Conservation (phyloP, 2,888 invertebrate genomes). For the Caenorhabditis angaria region DNA sequence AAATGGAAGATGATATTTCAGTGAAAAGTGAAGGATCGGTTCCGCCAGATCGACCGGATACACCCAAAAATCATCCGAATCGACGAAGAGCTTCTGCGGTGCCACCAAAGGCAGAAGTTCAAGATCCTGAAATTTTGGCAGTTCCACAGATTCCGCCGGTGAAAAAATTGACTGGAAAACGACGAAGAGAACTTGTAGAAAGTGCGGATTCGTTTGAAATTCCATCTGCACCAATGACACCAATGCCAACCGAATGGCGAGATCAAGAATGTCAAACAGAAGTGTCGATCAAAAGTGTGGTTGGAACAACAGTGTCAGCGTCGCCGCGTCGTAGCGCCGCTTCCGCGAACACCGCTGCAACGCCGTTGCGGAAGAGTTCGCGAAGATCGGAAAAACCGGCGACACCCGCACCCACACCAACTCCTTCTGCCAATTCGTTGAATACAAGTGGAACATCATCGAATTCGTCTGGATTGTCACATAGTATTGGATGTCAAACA, state of each 20-base stretch:
- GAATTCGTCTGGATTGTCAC: no score
- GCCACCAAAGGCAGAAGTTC: not conserved
- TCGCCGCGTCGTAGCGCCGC: not conserved
- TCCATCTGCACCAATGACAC: conserved; percentile 6
- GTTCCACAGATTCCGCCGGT: no score
- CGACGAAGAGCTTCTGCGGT: not conserved
- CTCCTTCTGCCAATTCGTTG: not conserved
- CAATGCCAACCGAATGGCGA: conserved; percentile 8
- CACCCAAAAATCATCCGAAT: no score
- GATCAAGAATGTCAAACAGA: conserved; percentile 11
- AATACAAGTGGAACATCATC: not conserved
- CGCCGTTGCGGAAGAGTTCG: conserved; percentile 17
- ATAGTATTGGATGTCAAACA: conserved; percentile 21
- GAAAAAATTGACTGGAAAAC: not conserved
- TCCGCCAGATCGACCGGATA: not conserved
- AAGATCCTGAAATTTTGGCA: not conserved
- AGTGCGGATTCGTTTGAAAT: conserved; percentile 7
- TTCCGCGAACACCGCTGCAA: not conserved
- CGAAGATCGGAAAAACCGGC: conserved; percentile 12
- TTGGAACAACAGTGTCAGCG: not conserved
- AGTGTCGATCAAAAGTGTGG: not conserved
- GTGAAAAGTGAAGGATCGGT: not conserved
- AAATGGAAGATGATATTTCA: not conserved
- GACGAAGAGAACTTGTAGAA: no score
- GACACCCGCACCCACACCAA: not conserved